Evolutionary conservation across 2,797 vertebrate species (phyloP).

Genomic region (Gila robusta): DNA sequence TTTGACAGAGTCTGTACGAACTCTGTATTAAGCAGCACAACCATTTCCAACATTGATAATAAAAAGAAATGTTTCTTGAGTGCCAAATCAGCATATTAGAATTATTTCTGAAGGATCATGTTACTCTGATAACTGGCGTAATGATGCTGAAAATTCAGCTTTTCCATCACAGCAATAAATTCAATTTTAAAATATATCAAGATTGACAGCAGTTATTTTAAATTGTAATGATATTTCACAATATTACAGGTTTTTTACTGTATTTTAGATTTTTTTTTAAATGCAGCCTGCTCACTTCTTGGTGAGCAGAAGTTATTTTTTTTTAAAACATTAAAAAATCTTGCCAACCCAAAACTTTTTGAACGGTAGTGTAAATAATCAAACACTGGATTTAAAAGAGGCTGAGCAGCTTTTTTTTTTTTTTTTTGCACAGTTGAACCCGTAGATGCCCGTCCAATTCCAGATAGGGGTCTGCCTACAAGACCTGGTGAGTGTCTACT

Average conservation of each 20-base stretch:
- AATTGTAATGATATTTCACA: not conserved
- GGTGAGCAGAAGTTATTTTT: not conserved
- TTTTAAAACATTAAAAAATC: not conserved
- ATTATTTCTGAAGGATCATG: not conserved
- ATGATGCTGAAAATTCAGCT: not conserved
- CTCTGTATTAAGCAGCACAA: not conserved
- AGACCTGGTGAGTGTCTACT: conserved; percentile 85
- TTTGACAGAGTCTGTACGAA: too few species aligned
- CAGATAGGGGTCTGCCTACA: conserved; percentile 95
- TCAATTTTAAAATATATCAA: not conserved
- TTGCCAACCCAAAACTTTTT: not conserved
- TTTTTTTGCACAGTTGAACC: conserved; percentile 86
- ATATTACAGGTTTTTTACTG: not conserved
- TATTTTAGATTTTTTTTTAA: not conserved
- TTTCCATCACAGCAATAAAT: not conserved
- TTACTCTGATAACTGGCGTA: not conserved
- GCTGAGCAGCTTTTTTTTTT: not conserved
- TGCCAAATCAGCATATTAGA: not conserved
- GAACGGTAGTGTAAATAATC: not conserved
- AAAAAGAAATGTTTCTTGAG: not conserved
- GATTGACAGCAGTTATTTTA: not conserved
- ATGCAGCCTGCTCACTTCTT: not conserved
- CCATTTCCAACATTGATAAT: not conserved
- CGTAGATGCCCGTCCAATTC: conserved; percentile 93
- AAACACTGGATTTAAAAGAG: not conserved